Percentiles rank a stretch among this genome's conserved stretches.
Conservation (phyloP, 2,888 invertebrate genomes). For the Melanchra persicariae region DNA sequence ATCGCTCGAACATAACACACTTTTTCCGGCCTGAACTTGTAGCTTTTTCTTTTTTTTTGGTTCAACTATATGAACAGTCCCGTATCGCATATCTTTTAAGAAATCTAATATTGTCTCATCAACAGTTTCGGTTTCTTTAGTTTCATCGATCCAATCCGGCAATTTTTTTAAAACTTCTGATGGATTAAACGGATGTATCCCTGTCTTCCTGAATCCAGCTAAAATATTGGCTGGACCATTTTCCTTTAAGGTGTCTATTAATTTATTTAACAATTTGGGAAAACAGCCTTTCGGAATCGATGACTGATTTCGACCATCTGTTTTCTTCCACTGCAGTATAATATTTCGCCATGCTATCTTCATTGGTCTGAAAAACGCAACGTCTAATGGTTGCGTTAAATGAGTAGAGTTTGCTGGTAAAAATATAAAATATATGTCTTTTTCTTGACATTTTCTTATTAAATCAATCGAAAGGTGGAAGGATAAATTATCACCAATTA, state of each 20-base stretch:
- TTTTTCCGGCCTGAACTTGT: neutral
- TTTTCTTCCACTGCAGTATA: neutral
- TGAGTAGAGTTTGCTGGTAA: neutral
- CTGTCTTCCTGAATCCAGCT: neutral
- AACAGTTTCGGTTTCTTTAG: neutral
- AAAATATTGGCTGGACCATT: neutral
- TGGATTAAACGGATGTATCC: neutral
- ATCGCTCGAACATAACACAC: constrained; percentile 6
- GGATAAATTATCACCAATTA: constrained; percentile 22
- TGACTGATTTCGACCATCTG: neutral
- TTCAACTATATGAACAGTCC: neutral
- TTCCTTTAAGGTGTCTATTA: neutral
- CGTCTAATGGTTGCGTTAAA: neutral
- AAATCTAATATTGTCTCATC: neutral
- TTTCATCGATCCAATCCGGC: neutral
- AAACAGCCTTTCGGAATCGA: constrained; percentile 10
- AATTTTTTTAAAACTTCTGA: constrained; percentile 3
- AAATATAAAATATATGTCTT: neutral
- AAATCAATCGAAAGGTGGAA: constrained; percentile 5
- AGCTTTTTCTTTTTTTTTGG: constrained; percentile 4
- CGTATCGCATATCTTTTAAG: constrained; percentile 13
- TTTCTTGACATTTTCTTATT: neutral
- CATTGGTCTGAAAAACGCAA: neutral
- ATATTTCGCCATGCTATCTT: constrained; percentile 1
- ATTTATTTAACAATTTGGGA: neutral